A percentile compares a stretch with the other conserved stretches of the same genome.
Conservation (phyloP, 2,797 vertebrate species). For the Mycteria americana region DNA sequence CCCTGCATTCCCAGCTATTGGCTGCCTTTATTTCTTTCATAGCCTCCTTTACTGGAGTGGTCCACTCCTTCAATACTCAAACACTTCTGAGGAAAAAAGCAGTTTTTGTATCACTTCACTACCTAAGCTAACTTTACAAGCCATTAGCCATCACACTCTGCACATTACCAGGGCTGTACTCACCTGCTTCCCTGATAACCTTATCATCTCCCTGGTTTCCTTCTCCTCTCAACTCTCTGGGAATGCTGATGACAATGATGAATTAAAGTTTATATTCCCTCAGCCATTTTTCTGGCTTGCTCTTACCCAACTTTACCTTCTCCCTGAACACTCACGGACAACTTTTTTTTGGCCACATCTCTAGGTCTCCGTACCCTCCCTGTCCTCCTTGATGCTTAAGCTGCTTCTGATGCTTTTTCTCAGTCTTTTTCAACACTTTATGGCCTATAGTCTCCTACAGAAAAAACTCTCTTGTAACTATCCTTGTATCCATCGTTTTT, state of each 20-base stretch:
- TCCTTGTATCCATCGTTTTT: background rate
- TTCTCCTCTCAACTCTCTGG: background rate
- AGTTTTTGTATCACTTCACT: background rate
- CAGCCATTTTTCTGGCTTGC: background rate
- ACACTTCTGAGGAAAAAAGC: background rate
- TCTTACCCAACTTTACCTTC: background rate
- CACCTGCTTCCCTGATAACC: background rate
- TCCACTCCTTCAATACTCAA: background rate
- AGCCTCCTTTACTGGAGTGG: background rate
- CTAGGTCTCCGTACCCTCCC: background rate
- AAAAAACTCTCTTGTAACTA: background rate
- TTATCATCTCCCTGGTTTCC: background rate
- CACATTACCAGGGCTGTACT: background rate
- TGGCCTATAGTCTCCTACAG: background rate
- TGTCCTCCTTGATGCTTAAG: background rate
- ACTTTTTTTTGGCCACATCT: background rate
- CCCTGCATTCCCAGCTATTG: background rate
- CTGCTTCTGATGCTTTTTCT: background rate
- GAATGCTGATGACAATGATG: background rate
- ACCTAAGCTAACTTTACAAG: background rate
- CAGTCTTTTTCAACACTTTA: background rate
- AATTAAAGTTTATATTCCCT: background rate
- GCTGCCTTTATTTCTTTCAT: background rate
- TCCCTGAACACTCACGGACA: background rate
- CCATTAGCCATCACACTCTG: background rate